These are phyloP conservation scores for Halcyon chelicuti DNA, from an alignment of 2,797 vertebrate species.

Conservation along the genomic window DNA sequence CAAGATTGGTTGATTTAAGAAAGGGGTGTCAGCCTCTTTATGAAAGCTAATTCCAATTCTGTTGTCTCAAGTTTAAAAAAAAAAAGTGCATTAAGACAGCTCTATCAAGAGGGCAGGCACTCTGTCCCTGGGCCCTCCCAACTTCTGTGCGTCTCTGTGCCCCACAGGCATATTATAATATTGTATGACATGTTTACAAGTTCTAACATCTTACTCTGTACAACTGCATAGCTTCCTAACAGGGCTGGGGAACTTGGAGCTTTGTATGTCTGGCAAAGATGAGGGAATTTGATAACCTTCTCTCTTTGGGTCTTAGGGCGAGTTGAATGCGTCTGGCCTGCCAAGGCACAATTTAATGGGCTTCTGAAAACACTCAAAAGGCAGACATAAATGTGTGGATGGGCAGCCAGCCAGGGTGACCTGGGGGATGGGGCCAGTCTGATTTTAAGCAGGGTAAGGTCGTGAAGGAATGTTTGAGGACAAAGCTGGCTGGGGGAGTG, in stretches of 20 bases:
- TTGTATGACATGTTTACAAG: slow-evolving; percentile 84
- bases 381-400: slow-evolving; percentile 91
- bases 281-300: slow-evolving; percentile 91
- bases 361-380: slow-evolving; percentile 89
- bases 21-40: not conserved
- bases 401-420: slow-evolving; percentile 89
- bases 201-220: slow-evolving; percentile 69
- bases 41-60: slow-evolving; percentile 21
- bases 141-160: not conserved
- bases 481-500: slow-evolving; percentile 77
- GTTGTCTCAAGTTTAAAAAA: not conserved
- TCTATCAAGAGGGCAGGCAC: not conserved
- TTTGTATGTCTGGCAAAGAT: slow-evolving; percentile 81
- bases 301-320: slow-evolving; percentile 85
- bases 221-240: slow-evolving; percentile 61
- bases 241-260: slow-evolving; percentile 47
- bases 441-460: slow-evolving; percentile 84
- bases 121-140: not conserved
- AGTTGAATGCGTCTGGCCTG: slow-evolving; percentile 87
- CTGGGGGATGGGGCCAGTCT: slow-evolving; percentile 77
- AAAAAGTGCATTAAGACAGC: not conserved
- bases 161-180: slow-evolving; percentile 72
- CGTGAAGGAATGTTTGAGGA: slow-evolving; percentile 83
- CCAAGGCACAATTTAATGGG: slow-evolving; percentile 90
- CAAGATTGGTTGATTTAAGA: not conserved